Conservation (phyloP, 2,113 vertebrate genomes). For the Enhydra lutris region DNA sequence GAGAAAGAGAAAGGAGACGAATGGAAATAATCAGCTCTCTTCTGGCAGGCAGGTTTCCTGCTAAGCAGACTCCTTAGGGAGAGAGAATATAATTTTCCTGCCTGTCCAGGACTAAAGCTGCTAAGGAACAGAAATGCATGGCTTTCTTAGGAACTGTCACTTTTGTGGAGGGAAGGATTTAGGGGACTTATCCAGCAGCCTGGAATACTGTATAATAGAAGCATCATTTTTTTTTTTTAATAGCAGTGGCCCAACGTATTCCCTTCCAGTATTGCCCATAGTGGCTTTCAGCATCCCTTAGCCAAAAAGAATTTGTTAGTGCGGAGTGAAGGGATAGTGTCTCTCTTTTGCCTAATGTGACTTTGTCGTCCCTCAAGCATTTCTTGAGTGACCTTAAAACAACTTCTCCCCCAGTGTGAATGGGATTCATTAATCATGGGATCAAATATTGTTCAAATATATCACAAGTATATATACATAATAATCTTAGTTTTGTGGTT, state of each 20-base stretch:
- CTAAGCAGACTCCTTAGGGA: background rate
- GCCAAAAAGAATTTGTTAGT: background rate
- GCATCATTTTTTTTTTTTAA: background rate
- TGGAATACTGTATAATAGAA: background rate
- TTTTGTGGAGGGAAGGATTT: background rate
- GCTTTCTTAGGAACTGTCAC: background rate
- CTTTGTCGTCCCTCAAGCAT: background rate
- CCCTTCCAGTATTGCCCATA: background rate
- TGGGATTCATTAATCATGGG: background rate
- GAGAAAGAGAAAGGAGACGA: slow-evolving; percentile 3
- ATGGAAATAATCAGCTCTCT: slow-evolving; percentile 59
- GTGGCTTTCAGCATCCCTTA: too few relatives aligned
- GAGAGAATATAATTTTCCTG: background rate
- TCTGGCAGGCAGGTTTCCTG: slow-evolving; percentile 18
- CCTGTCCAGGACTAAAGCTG: background rate
- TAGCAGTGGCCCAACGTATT: background rate
- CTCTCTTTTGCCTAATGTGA: background rate
- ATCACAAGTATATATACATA: background rate
- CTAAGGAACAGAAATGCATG: background rate
- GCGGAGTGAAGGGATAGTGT: too few relatives aligned
- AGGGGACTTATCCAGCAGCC: background rate
- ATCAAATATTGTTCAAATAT: background rate
- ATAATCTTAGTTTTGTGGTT: background rate
- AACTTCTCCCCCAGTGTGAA: background rate
- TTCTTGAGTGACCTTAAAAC: background rate